Evolutionary conservation across 2,113 vertebrate species (phyloP), one percentile per base, ranked within the genome.

Genomic region (Ifrita kowaldi): DNA sequence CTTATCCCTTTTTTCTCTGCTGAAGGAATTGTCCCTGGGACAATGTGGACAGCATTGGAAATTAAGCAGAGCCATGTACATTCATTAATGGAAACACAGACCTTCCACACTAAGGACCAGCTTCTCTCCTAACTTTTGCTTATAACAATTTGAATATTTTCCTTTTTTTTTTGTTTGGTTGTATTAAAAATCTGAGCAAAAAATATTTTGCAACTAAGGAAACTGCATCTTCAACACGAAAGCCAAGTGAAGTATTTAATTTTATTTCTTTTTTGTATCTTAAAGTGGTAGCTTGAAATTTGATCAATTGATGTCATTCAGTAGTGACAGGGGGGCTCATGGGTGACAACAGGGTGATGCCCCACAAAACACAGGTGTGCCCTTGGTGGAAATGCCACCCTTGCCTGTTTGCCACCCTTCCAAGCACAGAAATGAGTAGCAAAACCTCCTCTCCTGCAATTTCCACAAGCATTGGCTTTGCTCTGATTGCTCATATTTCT

Each of bases 311-410:
- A 53, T 49, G 52, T 41, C 30, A 67, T 32, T 57, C 52, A 65
- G 7, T 13, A 28, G n/a, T 4, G n/a, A 9, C 5, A 9, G 28
- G 0, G 0, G 2, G 32, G 16, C 27, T 68, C 16, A 1, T 26
- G 26, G n/a, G 10, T n/a, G 23, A n/a, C 42, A 37, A 10, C 16
- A 16, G 11, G 2, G 3, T 6, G 47, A 7, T 24, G 47, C 14
- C 20, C 30, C 32, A 27, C 41, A 32, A 47, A 44, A 30, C 18
- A 30, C 21, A 37, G 49, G 18, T 7, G 21, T 39, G 13, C 10
- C 37, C 39, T 19, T 28, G 28, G 3, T 78, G 57, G 78, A 65
- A 84, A 42, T 49, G 18, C 30, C 46, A 30, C 33, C 27, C 20
- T 28, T 7, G 39, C 64, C 6, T 63, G 30, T 22, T 10, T 78